Evolutionary conservation across 1,140 invertebrate species (phyloP), one percentile per base, ranked within the genome.

Genomic region (Drosophila littoralis): DNA sequence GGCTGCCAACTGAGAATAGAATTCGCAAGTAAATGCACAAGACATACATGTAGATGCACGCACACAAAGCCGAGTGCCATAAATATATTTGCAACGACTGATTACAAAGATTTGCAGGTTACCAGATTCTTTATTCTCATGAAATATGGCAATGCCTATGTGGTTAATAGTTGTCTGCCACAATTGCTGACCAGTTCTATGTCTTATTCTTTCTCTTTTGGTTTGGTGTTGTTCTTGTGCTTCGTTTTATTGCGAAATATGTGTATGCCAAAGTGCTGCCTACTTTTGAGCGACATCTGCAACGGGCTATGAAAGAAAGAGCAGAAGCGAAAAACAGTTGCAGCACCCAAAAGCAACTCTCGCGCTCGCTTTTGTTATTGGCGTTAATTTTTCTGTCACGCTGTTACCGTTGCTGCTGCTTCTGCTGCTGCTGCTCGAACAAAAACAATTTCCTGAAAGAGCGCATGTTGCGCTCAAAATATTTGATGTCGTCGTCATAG

Each of bases 401-500:
- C 50, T 13, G 28, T 58, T 42, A 12, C 17, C 22, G 55, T 15
- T 7, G 6, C 46, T 48, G 46, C 22, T 48, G 22, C 51, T 35
- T 8, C 35, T 7, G 6, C 46, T 48, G 46, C 22, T 48, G 22
- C 51, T 35, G n/a, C 35, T 54, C 9, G 2, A 35, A 43, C 75
- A 81, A 86, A 66, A 88, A 81, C 79, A 86, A 86, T 86, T 86
- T 83, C 65, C 69, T 77, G 76, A 82, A 83, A 86, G 83, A 70
- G 76, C 72, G 65, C 32, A 52, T 52, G 57, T 38, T 51, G 57
- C 66, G 63, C 73, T 75, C 73, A 58, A 64, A 69, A 71, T 71
- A 59, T 64, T 58, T 71, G 67, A 75, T 38, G 66, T 17, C 59
- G 45, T 60, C 58, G 57, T 61, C 63, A 42, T 76, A 55, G 68